These are phyloP conservation scores for Catotricha subobsoleta DNA, from an alignment of 2,888 invertebrate species.

Conservation along the genomic window DNA sequence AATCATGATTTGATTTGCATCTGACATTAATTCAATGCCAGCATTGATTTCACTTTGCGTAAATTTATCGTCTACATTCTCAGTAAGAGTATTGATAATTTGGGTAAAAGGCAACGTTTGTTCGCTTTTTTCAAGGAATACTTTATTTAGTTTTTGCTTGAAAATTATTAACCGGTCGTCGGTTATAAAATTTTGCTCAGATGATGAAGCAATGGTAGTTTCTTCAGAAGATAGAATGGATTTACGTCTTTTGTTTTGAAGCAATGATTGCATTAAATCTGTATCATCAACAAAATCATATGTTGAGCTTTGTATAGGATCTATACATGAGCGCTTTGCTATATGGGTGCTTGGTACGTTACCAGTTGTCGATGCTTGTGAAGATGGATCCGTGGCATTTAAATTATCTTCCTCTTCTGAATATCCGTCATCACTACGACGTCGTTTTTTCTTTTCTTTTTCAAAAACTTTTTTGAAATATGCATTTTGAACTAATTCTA, in stretches of 20 bases:
- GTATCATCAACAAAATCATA: constrained; percentile 15
- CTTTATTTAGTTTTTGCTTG: constrained; percentile 49
- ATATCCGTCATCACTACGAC: constrained; percentile 36
- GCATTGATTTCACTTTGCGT: constrained; percentile 51
- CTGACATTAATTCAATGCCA: constrained; percentile 67
- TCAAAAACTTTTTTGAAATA: constrained; percentile 84
- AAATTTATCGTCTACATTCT: constrained; percentile 41
- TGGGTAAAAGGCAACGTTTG: constrained; percentile 52
- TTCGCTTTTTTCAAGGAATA: constrained; percentile 60
- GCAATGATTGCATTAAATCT: constrained; percentile 26
- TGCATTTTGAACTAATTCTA: constrained; percentile 85
- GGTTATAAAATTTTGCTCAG: constrained; percentile 21
- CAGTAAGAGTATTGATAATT: constrained; percentile 46
- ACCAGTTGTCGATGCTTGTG: constrained; percentile 14
- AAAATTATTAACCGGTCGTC: constrained; percentile 43
- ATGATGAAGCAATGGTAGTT: constrained; percentile 8
- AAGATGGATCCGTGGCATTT: constrained; percentile 18
- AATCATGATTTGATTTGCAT: constrained; percentile 83
- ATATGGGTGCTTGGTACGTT: constrained; percentile 15
- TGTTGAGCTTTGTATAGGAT: constrained; percentile 13
- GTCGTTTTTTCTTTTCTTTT: constrained; percentile 54
- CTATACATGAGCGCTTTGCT: constrained; percentile 11
- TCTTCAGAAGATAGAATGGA: constrained; percentile 8
- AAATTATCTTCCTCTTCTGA: constrained; percentile 32
- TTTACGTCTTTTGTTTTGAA: constrained; percentile 21